Percentiles rank a stretch among this genome's conserved stretches.
phyloP scores from a whole-genome alignment of 2,888 invertebrate genomes.

The Drosophila vallismaia region DNA sequence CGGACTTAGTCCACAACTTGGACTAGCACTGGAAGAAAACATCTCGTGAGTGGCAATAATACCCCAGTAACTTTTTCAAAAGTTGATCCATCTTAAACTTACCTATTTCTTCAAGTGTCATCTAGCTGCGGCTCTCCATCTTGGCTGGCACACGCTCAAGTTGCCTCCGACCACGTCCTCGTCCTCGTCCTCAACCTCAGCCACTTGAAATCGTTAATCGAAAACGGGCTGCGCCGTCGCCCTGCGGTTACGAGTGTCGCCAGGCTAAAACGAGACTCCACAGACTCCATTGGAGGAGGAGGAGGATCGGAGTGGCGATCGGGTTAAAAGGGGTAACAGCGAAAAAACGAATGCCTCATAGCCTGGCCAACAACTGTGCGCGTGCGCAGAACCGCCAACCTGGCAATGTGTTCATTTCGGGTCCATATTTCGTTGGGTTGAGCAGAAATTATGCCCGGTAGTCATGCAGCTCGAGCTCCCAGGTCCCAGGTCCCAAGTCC shows the following conservation, averaged over 20 bases:
- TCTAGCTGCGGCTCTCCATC: conserved; percentile 42
- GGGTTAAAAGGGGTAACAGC: conserved; percentile 8
- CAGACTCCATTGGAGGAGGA: neutral
- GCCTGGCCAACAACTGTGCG: conserved; percentile 63
- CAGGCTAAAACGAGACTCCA: conserved; percentile 17
- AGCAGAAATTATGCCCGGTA: conserved; percentile 80
- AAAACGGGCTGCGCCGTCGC: conserved; percentile 71
- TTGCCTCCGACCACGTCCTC: conserved; percentile 43
- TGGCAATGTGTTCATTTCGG: conserved; percentile 74
- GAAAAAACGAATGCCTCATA: conserved; percentile 32
- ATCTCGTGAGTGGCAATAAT: no score
- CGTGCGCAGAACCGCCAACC: conserved; percentile 62
- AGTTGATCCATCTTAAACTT: neutral
- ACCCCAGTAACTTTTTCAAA: no score
- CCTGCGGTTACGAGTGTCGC: conserved; percentile 82
- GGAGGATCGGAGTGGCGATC: neutral
- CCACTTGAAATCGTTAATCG: conserved; percentile 59
- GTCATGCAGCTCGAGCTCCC: conserved; percentile 64
- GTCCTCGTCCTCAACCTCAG: conserved; percentile 29
- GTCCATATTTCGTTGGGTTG: conserved; percentile 54
- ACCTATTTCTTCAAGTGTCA: conserved; percentile 13
- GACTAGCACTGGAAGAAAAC: conserved; percentile 7
- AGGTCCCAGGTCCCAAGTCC: neutral
- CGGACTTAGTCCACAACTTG: conserved; percentile 25
- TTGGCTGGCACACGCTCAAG: conserved; percentile 73